Evolutionary conservation across 2,888 invertebrate genomes (phyloP).

Genomic region (Ommatoiulus sabulosus): DNA sequence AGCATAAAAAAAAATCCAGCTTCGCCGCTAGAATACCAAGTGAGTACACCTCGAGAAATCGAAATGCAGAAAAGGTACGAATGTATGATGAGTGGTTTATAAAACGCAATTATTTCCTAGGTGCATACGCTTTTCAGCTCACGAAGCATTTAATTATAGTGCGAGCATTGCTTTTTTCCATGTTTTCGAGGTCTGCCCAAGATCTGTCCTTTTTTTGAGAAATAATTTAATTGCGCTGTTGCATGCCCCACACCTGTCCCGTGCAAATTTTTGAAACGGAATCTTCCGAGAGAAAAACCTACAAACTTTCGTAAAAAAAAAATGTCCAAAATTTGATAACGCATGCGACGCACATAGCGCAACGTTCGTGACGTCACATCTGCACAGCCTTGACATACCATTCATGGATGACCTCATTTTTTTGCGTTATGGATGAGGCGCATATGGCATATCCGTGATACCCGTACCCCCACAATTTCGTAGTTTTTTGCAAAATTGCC

Average conservation of each 20-base stretch:
- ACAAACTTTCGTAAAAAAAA: background rate
- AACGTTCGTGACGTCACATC: background rate
- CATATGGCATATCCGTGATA: slow-evolving; percentile 27
- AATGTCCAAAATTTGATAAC: background rate
- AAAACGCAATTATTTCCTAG: slow-evolving; percentile 36
- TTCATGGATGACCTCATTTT: slow-evolving; percentile 22
- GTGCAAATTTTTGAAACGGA: background rate
- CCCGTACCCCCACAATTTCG: background rate
- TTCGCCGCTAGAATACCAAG: background rate
- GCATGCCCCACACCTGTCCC: slow-evolving; percentile 15
- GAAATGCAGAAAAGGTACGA: slow-evolving; percentile 26
- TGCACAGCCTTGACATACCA: slow-evolving; percentile 14
- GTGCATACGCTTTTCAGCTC: slow-evolving; percentile 10
- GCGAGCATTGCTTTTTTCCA: background rate
- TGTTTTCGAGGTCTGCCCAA: slow-evolving; percentile 39
- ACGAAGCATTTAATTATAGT: slow-evolving; percentile 29
- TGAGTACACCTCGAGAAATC: slow-evolving; percentile 23
- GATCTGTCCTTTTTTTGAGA: background rate
- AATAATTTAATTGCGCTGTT: slow-evolving; percentile 5
- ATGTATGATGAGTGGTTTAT: slow-evolving; percentile 13
- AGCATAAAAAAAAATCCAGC: background rate
- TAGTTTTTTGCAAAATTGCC: background rate
- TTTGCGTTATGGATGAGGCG: slow-evolving; percentile 32
- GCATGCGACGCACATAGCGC: background rate
- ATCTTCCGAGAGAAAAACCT: background rate